phyloP scores from a whole-genome alignment of 2,113 vertebrate species.

The Marmota monax region DNA sequence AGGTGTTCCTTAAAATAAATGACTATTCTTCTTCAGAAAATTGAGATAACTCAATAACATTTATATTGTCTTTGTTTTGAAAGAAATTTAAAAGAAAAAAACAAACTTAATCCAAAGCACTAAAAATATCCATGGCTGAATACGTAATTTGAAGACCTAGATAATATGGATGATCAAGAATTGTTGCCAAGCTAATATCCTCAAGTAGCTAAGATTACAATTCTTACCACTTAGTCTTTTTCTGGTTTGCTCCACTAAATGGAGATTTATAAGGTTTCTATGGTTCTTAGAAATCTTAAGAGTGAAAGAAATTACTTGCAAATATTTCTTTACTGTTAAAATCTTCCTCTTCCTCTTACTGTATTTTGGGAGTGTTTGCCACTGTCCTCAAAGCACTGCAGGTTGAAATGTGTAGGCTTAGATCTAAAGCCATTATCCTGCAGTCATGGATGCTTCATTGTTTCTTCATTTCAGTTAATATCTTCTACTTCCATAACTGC shows the following conservation, averaged over 20 bases:
- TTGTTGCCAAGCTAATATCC: not conserved
- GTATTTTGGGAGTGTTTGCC: not conserved
- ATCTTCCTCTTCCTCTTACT: not conserved
- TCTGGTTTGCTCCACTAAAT: not conserved
- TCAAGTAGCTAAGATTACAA: not conserved
- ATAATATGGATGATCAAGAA: not conserved
- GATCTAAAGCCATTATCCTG: not conserved
- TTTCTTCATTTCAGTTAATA: slow-evolving; percentile 23
- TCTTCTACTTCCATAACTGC: not conserved
- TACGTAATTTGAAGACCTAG: slow-evolving; percentile 5
- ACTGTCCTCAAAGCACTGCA: not conserved
- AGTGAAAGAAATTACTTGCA: not conserved
- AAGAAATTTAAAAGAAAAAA: slow-evolving; percentile 51
- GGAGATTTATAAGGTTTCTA: no score
- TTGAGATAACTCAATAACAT: not conserved
- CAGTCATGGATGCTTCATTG: not conserved
- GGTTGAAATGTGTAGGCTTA: not conserved
- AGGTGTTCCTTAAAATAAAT: slow-evolving; percentile 23
- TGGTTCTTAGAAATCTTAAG: slow-evolving; percentile 3
- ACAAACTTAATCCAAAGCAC: not conserved
- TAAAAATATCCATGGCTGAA: slow-evolving; percentile 4
- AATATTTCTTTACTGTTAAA: not conserved
- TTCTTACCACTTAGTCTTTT: not conserved
- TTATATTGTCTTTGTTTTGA: slow-evolving; percentile 28
- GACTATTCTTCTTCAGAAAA: not conserved